A percentile compares a stretch with the other conserved stretches of the same genome.
These are phyloP conservation scores for Oreortyx pictus DNA, from an alignment of 2,797 vertebrate genomes.

Conservation along the genomic window DNA sequence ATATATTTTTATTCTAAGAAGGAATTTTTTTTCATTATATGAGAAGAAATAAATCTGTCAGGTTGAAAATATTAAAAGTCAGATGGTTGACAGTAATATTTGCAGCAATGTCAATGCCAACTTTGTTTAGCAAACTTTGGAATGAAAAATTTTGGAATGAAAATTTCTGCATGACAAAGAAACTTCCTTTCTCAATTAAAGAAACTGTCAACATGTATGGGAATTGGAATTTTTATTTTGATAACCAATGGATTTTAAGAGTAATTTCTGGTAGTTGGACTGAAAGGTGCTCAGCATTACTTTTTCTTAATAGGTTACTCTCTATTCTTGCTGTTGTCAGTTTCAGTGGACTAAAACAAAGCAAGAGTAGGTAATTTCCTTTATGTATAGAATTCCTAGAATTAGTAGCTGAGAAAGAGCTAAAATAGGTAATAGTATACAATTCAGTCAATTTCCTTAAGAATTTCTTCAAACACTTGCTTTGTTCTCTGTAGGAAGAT, in stretches of 20 bases:
- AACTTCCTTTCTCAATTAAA: neutral
- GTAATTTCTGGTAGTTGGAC: constrained; percentile 37
- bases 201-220: neutral
- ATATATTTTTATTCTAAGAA: constrained; percentile 52
- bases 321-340: constrained; percentile 4
- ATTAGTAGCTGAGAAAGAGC: neutral
- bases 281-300: constrained; percentile 24
- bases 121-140: constrained; percentile 14
- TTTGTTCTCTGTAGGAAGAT: neutral
- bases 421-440: neutral
- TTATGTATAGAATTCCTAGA: neutral
- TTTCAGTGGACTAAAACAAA: neutral
- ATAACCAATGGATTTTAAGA: constrained; percentile 49
- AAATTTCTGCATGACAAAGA: neutral
- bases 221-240: constrained; percentile 69
- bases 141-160: neutral
- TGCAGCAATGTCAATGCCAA: constrained; percentile 44
- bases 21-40: constrained; percentile 60
- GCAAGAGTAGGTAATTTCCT: neutral
- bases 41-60: constrained; percentile 73
- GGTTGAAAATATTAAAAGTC: constrained; percentile 75
- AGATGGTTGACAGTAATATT: constrained; percentile 69
- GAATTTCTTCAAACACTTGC: neutral
- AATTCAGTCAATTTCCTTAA: neutral
- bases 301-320: constrained; percentile 69